Percentiles rank a stretch among this genome's conserved stretches.
These are phyloP conservation scores for Apamea anceps DNA, from an alignment of 2,888 invertebrate genomes.

Conservation along the genomic window DNA sequence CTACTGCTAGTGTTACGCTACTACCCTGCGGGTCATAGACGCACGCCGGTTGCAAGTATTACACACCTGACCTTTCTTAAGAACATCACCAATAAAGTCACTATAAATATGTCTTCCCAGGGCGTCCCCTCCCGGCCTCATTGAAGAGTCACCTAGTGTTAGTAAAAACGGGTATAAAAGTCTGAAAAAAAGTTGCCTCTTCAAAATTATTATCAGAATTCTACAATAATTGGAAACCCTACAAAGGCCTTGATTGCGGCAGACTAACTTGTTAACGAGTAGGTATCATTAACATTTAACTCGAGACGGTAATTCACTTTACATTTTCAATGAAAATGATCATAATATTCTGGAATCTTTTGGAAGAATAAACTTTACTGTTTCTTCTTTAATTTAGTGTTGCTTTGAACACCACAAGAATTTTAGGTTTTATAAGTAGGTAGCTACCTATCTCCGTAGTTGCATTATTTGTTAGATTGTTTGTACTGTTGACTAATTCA, in stretches of 20 bases:
- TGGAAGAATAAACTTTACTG: constrained; percentile 7
- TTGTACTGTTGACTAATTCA: no score
- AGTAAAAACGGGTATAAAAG: background rate
- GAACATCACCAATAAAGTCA: no score
- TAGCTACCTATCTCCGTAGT: no score
- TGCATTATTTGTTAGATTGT: no score
- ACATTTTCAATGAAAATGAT: constrained; percentile 27
- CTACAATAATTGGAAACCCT: constrained; percentile 2
- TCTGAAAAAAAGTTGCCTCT: background rate
- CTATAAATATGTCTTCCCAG: no score
- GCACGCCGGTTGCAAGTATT: no score
- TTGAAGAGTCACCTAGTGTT: no score
- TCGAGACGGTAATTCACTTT: background rate
- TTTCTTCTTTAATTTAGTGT: background rate
- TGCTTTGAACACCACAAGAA: background rate
- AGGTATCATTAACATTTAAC: constrained; percentile 30
- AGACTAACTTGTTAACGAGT: constrained; percentile 31
- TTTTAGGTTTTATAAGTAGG: no score
- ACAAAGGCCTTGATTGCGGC: constrained; percentile 39
- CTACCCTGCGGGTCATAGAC: no score
- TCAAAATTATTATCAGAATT: constrained; percentile 18
- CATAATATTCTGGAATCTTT: constrained; percentile 15
- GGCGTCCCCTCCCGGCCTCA: no score
- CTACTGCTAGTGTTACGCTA: no score
- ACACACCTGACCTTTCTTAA: no score